A percentile compares a stretch with the other conserved stretches of the same genome.
phyloP scores from a whole-genome alignment of 2,797 vertebrate species.

The Crenuchus spilurus region DNA sequence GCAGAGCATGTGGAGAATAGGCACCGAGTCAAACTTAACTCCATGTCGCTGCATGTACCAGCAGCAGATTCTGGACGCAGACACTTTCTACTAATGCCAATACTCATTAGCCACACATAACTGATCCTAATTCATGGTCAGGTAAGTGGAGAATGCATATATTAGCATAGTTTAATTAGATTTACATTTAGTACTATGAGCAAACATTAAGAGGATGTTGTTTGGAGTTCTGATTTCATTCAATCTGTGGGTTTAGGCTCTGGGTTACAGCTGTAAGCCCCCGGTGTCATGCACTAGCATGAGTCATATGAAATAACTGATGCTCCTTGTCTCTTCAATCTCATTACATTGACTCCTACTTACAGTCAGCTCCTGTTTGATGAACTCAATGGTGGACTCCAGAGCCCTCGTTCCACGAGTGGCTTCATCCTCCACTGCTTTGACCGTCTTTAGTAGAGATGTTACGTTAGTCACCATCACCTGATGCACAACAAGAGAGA shows the following conservation, averaged over 20 bases:
- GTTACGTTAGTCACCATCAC: slow-evolving; percentile 99
- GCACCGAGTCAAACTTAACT: not conserved
- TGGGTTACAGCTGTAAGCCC: not conserved
- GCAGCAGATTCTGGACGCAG: slow-evolving; percentile 12
- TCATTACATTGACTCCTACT: slow-evolving; percentile 26
- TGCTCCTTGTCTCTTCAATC: not conserved
- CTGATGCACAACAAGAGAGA: slow-evolving; percentile 65
- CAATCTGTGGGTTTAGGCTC: not conserved
- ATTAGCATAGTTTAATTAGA: slow-evolving; percentile 19
- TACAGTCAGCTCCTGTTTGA: slow-evolving; percentile 98
- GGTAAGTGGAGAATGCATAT: not conserved
- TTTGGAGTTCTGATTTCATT: no score
- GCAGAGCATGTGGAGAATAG: slow-evolving; percentile 46
- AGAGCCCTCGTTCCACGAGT: slow-evolving; percentile 96
- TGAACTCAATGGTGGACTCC: slow-evolving; percentile 96
- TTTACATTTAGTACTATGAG: slow-evolving; percentile 32
- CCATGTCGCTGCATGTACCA: not conserved
- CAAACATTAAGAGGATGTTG: no score
- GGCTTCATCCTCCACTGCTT: slow-evolving; percentile 98
- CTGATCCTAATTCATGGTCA: slow-evolving; percentile 16
- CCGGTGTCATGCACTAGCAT: not conserved
- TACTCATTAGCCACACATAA: slow-evolving; percentile 26
- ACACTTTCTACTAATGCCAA: slow-evolving; percentile 3
- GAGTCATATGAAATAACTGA: not conserved
- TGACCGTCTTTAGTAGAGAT: slow-evolving; percentile 97